Base-by-base conservation (phyloP, 2,113 vertebrate species). In the Dendrocopos noguchii region DNA sequence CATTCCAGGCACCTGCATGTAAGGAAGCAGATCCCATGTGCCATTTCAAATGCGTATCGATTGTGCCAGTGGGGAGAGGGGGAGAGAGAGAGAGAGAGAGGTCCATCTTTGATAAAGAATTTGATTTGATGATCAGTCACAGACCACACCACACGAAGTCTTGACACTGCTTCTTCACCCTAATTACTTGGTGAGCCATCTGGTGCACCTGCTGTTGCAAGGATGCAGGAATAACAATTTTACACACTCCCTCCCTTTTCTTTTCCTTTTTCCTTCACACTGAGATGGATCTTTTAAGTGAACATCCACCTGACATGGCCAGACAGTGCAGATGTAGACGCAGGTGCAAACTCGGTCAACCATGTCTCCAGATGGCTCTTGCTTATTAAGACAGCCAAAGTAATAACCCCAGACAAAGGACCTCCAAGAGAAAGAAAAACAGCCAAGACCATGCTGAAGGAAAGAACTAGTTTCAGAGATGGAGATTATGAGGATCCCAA, bases 321-420 rank as follows among this genome's bases (percentile, higher is more conserved):
- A 97, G 94, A 94, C 87, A 94, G 95, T 94, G 88, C 90, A 95
- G 93, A 84, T 96, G 84, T 71, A 94, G 82, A 71, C 63, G 29
- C 91, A 97, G 96, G 96, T 97, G 96, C 96, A 97, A 93, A 89
- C 81, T 93, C 88, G 92, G 94, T 95, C 91, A 89, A 84, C 83
- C 92, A 84, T 95, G 82, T 61, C 91, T 96, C 94, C 92, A 96
- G 96, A 97, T 95, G 94, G 93, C 88, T 96, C 75, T 84, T 93
- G 42, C 94, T 96, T 96, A 95, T 97, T 96, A 97, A 96, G 89
- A 86, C 88, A 92, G 91, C 88, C 95, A 93, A 94, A 96, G 84
- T 87, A 94, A 96, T 95, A 96, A 87, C 42, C 53, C 88, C 85
- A 96, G 87, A 96, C 36, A 95, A 90, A 92, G 84, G 47, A 28